phyloP scores from a whole-genome alignment of 2,888 invertebrate genomes.

The Eretmocerus hayati region DNA sequence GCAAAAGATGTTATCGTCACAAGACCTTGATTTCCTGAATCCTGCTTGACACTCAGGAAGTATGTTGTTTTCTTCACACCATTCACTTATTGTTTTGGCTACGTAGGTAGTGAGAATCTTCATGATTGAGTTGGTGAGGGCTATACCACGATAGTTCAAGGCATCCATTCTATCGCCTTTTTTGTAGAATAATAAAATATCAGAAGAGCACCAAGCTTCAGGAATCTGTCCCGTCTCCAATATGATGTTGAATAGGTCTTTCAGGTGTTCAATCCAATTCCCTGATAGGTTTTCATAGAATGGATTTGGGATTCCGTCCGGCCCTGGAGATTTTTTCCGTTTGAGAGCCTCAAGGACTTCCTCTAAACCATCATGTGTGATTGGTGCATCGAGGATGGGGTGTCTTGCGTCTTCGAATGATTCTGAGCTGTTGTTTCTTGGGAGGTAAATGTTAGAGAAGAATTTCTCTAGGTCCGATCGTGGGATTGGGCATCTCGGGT shows the following conservation, averaged over 20 bases:
- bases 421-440: neutral
- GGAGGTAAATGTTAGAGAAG: neutral
- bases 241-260: conserved; percentile 13
- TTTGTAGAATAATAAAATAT: conserved; percentile 27
- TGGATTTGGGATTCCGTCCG: conserved; percentile 14
- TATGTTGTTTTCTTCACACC: conserved; percentile 23
- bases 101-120: conserved; percentile 16
- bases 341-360: conserved; percentile 7
- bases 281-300: conserved; percentile 9
- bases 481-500: neutral
- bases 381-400: neutral
- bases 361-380: neutral
- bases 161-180: conserved; percentile 28
- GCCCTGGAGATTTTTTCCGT: conserved; percentile 22
- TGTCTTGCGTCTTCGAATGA: neutral
- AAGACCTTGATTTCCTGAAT: conserved; percentile 22
- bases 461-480: neutral
- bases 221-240: conserved; percentile 14
- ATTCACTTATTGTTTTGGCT: conserved; percentile 22
- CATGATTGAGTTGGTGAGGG: conserved; percentile 29
- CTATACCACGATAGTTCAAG: conserved; percentile 29
- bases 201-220: conserved; percentile 21
- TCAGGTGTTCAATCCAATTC: neutral
- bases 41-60: conserved; percentile 28
- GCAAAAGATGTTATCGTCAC: conserved; percentile 27